Conservation (phyloP, 92 coral and sea anemone genomes). For the Phenganax subtilis region DNA sequence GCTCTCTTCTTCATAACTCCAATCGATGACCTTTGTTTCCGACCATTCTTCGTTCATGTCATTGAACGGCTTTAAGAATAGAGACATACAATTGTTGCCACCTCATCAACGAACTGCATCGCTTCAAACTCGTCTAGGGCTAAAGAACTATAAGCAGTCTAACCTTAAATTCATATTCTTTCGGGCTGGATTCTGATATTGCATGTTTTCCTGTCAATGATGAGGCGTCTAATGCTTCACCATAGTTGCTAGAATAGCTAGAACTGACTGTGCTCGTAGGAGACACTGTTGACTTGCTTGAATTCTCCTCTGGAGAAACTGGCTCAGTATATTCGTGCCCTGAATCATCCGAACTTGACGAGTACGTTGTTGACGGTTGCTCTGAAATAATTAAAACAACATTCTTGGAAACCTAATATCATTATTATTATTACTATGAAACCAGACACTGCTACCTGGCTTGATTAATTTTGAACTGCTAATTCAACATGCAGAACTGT, state of each 20-base stretch:
- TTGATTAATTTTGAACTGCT: too few relatives aligned
- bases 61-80: constrained; percentile 17
- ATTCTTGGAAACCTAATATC: too few relatives aligned
- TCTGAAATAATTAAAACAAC: not conserved
- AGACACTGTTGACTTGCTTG: not conserved
- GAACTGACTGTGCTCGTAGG: constrained; percentile 13
- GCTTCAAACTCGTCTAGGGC: not conserved
- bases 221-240: not conserved
- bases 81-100: not conserved
- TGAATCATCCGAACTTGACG: constrained; percentile 31
- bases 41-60: constrained; percentile 31
- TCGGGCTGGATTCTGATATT: not conserved
- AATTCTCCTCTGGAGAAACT: not conserved
- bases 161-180: constrained; percentile 28
- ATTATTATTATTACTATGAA: not conserved
- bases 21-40: constrained; percentile 11
- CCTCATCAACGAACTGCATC: not conserved
- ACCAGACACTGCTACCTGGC: not conserved
- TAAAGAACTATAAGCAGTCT: not conserved
- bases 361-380: constrained; percentile 10
- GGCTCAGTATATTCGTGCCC: constrained; percentile 24
- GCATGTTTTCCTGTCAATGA: not conserved
- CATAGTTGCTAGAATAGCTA: constrained; percentile 2
- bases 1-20: constrained; percentile 28
- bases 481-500: too few relatives aligned